Evolutionary conservation across 2,797 vertebrate species (phyloP).

Genomic region (Onychomys torridus): DNA sequence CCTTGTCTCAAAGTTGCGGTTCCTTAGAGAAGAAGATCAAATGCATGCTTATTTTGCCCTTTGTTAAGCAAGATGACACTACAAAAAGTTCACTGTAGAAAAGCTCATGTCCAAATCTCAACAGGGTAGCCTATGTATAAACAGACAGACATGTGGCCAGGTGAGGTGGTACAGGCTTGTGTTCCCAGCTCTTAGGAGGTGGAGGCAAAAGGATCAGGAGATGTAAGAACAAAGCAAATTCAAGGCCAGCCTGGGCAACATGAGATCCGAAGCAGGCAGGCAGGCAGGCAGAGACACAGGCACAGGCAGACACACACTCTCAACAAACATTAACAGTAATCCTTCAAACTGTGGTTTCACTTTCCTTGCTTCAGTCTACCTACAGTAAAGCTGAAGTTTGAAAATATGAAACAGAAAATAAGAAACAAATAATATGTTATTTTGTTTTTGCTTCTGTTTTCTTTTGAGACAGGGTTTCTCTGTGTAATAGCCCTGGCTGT

Average conservation of each 20-base stretch:
- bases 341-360: neutral
- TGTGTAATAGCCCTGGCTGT: neutral
- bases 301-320: neutral
- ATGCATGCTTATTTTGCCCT: constrained; percentile 39
- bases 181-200: neutral
- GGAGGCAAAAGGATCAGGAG: neutral
- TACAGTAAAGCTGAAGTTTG: neutral
- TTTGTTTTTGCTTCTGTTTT: neutral
- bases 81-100: constrained; percentile 10
- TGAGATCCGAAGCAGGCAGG: neutral
- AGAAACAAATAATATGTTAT: neutral
- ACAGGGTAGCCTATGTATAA: constrained; percentile 16
- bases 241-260: neutral
- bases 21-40: constrained; percentile 27
- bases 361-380: neutral
- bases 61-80: neutral
- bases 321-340: neutral
- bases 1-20: constrained; percentile 16
- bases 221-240: neutral
- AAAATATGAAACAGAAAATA: constrained; percentile 5
- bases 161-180: neutral
- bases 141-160: neutral
- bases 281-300: too few relatives aligned
- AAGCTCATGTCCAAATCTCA: constrained; percentile 25
- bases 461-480: neutral